Evolutionary conservation across 2,113 vertebrate species (phyloP).

Genomic region (Pseudorhombus dupliciocellatus): DNA sequence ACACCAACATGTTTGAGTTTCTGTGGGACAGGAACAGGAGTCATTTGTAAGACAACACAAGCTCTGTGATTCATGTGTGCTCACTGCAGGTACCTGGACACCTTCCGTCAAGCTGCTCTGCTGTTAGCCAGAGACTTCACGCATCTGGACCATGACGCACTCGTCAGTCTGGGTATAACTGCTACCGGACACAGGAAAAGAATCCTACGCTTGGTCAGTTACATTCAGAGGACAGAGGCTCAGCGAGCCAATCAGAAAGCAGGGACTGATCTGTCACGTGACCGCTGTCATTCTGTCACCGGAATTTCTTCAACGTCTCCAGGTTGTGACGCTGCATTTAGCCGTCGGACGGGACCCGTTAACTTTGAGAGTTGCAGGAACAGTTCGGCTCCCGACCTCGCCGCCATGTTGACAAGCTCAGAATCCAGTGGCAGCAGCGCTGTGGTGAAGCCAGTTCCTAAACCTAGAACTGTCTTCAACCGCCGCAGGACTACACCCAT

Average conservation of each 20-base stretch:
- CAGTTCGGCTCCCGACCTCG: slow-evolving; percentile 61
- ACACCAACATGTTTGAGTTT: too few species aligned
- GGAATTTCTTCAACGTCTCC: slow-evolving; percentile 27
- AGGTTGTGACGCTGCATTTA: background rate
- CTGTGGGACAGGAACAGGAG: too few species aligned
- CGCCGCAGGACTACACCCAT: slow-evolving; percentile 70
- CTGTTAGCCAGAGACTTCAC: slow-evolving; percentile 80
- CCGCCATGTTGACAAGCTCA: slow-evolving; percentile 56
- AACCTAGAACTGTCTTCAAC: slow-evolving; percentile 92
- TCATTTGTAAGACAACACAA: too few species aligned
- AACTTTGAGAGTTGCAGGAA: slow-evolving; percentile 63
- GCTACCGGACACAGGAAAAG: slow-evolving; percentile 96
- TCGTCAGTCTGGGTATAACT: slow-evolving; percentile 87
- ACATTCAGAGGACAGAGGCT: slow-evolving; percentile 57
- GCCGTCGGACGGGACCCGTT: background rate
- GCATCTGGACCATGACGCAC: slow-evolving; percentile 81
- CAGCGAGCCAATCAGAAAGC: slow-evolving; percentile 46
- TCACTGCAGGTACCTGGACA: slow-evolving; percentile 81
- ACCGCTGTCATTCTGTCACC: slow-evolving; percentile 70
- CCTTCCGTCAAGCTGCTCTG: slow-evolving; percentile 86
- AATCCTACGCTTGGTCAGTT: slow-evolving; percentile 85
- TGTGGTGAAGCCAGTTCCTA: slow-evolving; percentile 86
- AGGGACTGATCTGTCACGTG: slow-evolving; percentile 33
- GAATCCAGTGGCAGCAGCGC: slow-evolving; percentile 4
- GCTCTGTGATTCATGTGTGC: background rate